phyloP scores from a whole-genome alignment of 2,797 vertebrate genomes.

The Pantherophis alleghaniensis region DNA sequence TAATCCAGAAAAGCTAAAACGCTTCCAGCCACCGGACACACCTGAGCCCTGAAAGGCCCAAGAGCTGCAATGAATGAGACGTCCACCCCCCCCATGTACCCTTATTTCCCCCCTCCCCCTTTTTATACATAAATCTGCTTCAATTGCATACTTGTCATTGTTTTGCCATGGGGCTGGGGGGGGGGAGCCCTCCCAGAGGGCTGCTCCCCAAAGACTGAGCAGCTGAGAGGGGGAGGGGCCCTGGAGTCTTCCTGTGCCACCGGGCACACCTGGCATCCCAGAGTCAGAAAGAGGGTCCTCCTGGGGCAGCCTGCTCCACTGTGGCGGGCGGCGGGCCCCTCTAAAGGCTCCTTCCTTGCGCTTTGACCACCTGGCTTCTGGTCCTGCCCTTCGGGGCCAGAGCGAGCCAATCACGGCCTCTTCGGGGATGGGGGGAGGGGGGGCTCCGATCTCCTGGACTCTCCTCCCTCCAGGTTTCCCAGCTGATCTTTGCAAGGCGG shows the following conservation, averaged over 20 bases:
- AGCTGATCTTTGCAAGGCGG: not conserved
- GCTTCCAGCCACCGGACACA: conserved; percentile 85
- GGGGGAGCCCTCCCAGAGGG: not conserved
- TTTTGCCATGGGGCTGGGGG: not conserved
- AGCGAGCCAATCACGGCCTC: not conserved
- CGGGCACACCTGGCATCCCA: not conserved
- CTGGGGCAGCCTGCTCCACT: not conserved
- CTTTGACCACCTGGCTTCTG: not conserved
- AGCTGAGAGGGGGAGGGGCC: not conserved
- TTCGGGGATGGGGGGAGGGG: not conserved
- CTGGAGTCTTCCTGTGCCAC: not conserved
- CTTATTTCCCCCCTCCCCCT: not conserved
- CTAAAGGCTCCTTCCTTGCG: not conserved
- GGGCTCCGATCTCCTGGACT: not conserved
- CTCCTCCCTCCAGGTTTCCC: not conserved
- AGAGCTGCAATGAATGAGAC: conserved; percentile 20
- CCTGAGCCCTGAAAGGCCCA: conserved; percentile 73
- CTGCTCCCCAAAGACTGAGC: not conserved
- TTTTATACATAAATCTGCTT: conserved; percentile 9
- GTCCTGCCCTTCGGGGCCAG: not conserved
- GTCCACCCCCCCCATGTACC: conserved; percentile 3
- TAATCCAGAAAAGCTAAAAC: conserved; percentile 93
- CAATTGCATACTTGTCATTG: not conserved
- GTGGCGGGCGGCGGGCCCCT: not conserved
- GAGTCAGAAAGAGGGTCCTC: not conserved